These are phyloP conservation scores for Catamblyrhynchus diadema DNA, from an alignment of 2,797 vertebrate genomes.

Conservation along the genomic window DNA sequence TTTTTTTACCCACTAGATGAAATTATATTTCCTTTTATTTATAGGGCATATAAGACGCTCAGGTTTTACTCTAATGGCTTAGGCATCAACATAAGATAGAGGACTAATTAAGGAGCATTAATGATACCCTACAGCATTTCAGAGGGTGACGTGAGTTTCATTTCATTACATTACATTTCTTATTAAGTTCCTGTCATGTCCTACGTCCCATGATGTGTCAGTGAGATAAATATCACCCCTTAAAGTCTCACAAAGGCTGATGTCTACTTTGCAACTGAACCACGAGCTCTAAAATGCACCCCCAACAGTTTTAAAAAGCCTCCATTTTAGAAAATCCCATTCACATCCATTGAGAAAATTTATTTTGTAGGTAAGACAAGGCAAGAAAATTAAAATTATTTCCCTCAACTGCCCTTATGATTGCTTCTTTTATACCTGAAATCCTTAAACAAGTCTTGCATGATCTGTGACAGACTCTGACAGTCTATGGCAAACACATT, in stretches of 20 bases:
- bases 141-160: not conserved
- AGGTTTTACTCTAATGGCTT: not conserved
- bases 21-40: not conserved
- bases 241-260: not conserved
- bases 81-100: not conserved
- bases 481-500: not conserved
- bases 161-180: not conserved
- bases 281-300: not conserved
- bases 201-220: not conserved
- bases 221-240: not conserved
- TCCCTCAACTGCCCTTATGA: not conserved
- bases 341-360: not conserved
- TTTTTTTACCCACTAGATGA: not conserved
- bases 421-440: not conserved
- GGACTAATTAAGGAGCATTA: not conserved
- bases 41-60: not conserved
- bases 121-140: not conserved
- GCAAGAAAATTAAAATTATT: not conserved
- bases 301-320: rapidly evolving
- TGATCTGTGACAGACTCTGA: not conserved
- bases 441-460: not conserved
- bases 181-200: not conserved
- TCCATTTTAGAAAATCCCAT: not conserved
- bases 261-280: not conserved
- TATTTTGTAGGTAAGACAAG: not conserved